Conservation (phyloP, 2,113 vertebrate genomes). For the Istiophorus platypterus region DNA sequence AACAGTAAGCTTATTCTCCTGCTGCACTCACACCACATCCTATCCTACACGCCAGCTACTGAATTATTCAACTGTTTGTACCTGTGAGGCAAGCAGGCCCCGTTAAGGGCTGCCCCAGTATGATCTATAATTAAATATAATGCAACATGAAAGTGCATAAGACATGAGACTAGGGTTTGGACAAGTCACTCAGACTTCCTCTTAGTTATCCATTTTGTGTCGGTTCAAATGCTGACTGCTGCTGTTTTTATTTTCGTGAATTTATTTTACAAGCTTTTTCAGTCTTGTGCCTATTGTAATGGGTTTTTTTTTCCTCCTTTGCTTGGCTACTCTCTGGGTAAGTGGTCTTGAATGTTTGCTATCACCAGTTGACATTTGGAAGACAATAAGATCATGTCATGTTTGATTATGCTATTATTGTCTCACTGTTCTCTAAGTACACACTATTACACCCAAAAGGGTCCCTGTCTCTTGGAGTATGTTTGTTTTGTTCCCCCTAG, state of each 20-base stretch:
- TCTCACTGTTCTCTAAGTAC: conserved; percentile 54
- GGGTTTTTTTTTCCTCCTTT: conserved; percentile 14
- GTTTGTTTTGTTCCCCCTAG: conserved; percentile 57
- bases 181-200: conserved; percentile 77
- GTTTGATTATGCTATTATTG: conserved; percentile 69
- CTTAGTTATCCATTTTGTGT: conserved; percentile 62
- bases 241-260: conserved; percentile 61
- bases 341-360: conserved; percentile 53
- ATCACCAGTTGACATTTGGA: conserved; percentile 58
- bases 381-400: conserved; percentile 62
- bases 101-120: conserved; percentile 79
- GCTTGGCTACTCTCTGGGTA: conserved; percentile 22
- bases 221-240: conserved; percentile 64
- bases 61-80: conserved; percentile 87
- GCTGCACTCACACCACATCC: conserved; percentile 73
- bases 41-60: conserved; percentile 71
- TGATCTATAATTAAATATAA: conserved; percentile 88
- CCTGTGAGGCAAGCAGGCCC: conserved; percentile 83
- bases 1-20: conserved; percentile 68
- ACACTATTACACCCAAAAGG: conserved; percentile 54
- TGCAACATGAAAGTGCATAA: conserved; percentile 87
- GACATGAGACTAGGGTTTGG: conserved; percentile 78
- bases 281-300: conserved; percentile 20
- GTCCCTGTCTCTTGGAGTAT: conserved; percentile 48
- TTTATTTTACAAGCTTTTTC: conserved; percentile 50